These are phyloP conservation scores for Atrichornis clamosus DNA, from an alignment of 2,113 vertebrate species.

Conservation along the genomic window DNA sequence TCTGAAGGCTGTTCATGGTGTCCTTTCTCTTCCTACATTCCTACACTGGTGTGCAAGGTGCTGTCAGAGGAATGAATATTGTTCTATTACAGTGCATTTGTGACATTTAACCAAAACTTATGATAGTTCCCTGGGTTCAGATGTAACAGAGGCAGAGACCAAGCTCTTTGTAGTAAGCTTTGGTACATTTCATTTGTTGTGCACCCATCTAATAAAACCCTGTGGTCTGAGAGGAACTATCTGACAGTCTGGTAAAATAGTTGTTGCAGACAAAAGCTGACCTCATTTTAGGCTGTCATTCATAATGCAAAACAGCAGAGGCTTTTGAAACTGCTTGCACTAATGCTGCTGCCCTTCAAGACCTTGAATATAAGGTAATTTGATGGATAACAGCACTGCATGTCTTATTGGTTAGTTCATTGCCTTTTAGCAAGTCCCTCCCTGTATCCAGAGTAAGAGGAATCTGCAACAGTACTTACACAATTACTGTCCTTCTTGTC, in stretches of 20 bases:
- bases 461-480: background rate
- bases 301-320: background rate
- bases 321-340: background rate
- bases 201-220: background rate
- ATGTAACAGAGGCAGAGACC: background rate
- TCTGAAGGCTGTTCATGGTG: background rate
- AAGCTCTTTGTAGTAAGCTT: background rate
- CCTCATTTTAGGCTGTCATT: slow-evolving; percentile 3
- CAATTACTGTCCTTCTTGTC: background rate
- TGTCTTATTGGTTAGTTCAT: background rate
- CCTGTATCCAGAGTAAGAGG: background rate
- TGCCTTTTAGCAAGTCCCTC: background rate
- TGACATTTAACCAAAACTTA: background rate
- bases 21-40: background rate
- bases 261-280: background rate
- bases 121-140: background rate
- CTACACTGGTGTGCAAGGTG: background rate
- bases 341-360: background rate
- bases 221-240: background rate
- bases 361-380: background rate
- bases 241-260: background rate
- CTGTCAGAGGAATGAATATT: background rate
- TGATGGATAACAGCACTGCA: background rate
- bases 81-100: background rate
- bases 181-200: background rate